Evolutionary conservation across 2,113 vertebrate genomes (phyloP), one percentile per base, ranked within the genome.

Genomic region (Neogobius melanostomus): DNA sequence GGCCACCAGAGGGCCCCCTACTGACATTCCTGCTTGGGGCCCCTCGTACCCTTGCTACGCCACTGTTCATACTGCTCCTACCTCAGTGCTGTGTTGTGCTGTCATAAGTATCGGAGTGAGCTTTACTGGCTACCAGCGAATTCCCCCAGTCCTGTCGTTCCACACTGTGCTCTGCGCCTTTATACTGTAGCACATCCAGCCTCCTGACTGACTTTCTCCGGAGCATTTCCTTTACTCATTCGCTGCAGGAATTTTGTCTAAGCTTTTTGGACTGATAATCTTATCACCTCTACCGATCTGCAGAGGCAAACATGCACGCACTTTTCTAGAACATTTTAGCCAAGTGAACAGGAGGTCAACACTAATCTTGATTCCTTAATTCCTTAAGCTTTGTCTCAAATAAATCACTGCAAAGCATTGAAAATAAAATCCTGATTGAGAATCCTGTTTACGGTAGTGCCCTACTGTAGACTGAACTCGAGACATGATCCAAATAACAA

Each of bases 21-120:
- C n/a, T n/a, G n/a, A n/a, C n/a, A n/a, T n/a, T n/a, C n/a, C n/a
- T n/a, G n/a, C n/a, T n/a, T n/a, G n/a, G n/a, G n/a, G n/a, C n/a
- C n/a, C n/a, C n/a, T n/a, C n/a, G n/a, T n/a, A n/a, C n/a, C n/a
- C n/a, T n/a, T n/a, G n/a, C n/a, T n/a, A n/a, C n/a, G n/a, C n/a
- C n/a, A n/a, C n/a, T n/a, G n/a, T n/a, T 12, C 42, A 21, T 50
- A 66, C 8, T n/a, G 46, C 21, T 52, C 85, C 43, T 87, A 90
- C 88, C 88, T 85, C 80, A 61, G 75, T 69, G 67, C 45, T 11
- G 63, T 64, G 68, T 74, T 49, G 68, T 72, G 45, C 76, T 70
- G 79, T 77, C 88, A 91, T 91, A 66, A 74, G 81, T 83, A 75
- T 50, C 12, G 47, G 48, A 75, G 59, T 64, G 62, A 52, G 16